Percentiles rank a stretch among this genome's conserved stretches.
These are phyloP conservation scores for Hemibagrus wyckioides DNA, from an alignment of 2,113 vertebrate species.

Conservation along the genomic window DNA sequence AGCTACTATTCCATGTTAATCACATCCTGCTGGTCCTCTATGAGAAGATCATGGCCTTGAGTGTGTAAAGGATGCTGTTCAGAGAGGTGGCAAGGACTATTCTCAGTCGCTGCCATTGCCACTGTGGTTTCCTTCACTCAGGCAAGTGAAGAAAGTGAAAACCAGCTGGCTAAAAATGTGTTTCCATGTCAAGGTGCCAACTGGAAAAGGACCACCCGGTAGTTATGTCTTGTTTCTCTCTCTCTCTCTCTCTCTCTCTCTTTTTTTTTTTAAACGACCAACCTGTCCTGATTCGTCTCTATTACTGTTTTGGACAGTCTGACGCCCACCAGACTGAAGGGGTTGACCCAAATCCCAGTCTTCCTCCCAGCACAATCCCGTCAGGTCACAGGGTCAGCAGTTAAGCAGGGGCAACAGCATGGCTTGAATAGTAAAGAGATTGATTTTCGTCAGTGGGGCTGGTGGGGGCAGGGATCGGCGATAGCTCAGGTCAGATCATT, in stretches of 20 bases:
- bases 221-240: not conserved
- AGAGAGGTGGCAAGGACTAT: not conserved
- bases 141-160: conserved; percentile 6
- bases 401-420: conserved; percentile 54
- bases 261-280: not conserved
- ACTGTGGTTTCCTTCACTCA: not conserved
- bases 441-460: conserved; percentile 60
- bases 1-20: conserved; percentile 73
- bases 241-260: not conserved
- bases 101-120: not conserved
- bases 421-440: conserved; percentile 65
- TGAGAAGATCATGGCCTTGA: conserved; percentile 26
- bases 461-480: conserved; percentile 21
- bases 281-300: conserved; percentile 21
- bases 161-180: not conserved
- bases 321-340: conserved; percentile 60
- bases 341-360: conserved; percentile 60
- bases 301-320: conserved; percentile 56
- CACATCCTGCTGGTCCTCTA: conserved; percentile 42
- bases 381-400: conserved; percentile 61
- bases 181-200: conserved; percentile 20
- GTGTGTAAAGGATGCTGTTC: not conserved
- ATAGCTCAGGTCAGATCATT: conserved; percentile 55
- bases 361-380: conserved; percentile 54
- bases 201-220: conserved; percentile 40